Conservation (phyloP, 2,113 vertebrate species). For the Neolamprologus sp. region DNA sequence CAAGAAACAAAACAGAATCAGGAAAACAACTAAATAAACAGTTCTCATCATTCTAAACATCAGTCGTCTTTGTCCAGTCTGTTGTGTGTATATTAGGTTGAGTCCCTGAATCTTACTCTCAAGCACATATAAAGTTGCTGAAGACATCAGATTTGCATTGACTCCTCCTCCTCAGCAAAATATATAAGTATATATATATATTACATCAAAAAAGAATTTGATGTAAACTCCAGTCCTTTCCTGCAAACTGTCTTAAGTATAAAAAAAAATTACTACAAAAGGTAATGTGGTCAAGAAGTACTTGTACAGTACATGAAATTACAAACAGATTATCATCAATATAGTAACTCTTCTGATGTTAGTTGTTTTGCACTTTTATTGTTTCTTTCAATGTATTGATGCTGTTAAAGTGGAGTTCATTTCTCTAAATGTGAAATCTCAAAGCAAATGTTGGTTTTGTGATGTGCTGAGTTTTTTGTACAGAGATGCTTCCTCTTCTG, state of each 20-base stretch:
- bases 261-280: too few relatives aligned
- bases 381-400: background rate
- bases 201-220: too few relatives aligned
- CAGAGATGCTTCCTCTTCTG: background rate
- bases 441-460: background rate
- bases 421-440: background rate
- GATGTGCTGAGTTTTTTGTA: background rate
- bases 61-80: background rate
- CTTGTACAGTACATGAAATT: too few relatives aligned
- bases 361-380: too few relatives aligned
- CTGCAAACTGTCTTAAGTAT: too few relatives aligned
- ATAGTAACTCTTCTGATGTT: too few relatives aligned
- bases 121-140: background rate
- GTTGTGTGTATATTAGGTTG: accelerated
- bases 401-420: background rate
- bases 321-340: too few relatives aligned
- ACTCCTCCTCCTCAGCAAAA: background rate
- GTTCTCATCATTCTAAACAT: background rate
- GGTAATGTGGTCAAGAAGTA: too few relatives aligned
- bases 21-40: background rate
- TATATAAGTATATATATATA: too few relatives aligned
- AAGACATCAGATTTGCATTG: background rate
- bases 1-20: background rate
- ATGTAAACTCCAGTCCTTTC: too few relatives aligned
- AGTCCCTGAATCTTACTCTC: background rate